These are phyloP conservation scores for Limnephilus lunatus DNA, from an alignment of 2,888 invertebrate genomes.

Conservation along the genomic window DNA sequence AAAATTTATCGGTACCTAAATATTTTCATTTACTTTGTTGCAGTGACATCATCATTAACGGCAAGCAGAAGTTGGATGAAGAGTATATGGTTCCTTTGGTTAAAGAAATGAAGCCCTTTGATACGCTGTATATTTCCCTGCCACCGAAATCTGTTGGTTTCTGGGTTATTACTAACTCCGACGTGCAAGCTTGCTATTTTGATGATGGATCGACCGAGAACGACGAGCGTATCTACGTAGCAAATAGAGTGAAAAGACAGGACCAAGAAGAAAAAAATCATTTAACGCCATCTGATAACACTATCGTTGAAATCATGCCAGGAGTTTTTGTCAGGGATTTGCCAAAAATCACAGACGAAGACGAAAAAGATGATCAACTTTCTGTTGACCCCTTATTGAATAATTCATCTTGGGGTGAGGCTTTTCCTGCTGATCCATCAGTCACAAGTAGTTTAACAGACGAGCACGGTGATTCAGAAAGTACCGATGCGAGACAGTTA, in stretches of 20 bases:
- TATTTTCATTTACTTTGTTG: constrained; percentile 66
- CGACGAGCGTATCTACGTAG: not conserved
- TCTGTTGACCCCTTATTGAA: not conserved
- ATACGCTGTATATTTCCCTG: constrained; percentile 78
- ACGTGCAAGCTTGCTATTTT: constrained; percentile 78
- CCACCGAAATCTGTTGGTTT: constrained; percentile 85
- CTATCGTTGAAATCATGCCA: not conserved
- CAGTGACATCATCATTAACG: constrained; percentile 82
- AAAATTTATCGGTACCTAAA: not conserved
- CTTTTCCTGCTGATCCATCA: not conserved
- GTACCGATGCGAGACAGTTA: not conserved
- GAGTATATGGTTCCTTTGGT: constrained; percentile 78
- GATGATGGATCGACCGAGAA: constrained; percentile 66
- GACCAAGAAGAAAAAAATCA: not conserved
- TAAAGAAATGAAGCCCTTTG: constrained; percentile 75
- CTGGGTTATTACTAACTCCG: constrained; percentile 84
- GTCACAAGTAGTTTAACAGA: too few relatives aligned
- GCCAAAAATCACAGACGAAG: not conserved
- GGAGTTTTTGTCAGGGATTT: not conserved
- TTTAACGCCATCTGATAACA: not conserved
- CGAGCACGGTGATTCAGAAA: not conserved
- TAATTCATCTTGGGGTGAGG: not conserved
- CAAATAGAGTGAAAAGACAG: not conserved
- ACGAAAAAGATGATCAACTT: not conserved
- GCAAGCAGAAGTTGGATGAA: constrained; percentile 78